A percentile compares a stretch with the other conserved stretches of the same genome.
Conservation (phyloP, 2,797 vertebrate genomes). For the Pelodytes ibericus region DNA sequence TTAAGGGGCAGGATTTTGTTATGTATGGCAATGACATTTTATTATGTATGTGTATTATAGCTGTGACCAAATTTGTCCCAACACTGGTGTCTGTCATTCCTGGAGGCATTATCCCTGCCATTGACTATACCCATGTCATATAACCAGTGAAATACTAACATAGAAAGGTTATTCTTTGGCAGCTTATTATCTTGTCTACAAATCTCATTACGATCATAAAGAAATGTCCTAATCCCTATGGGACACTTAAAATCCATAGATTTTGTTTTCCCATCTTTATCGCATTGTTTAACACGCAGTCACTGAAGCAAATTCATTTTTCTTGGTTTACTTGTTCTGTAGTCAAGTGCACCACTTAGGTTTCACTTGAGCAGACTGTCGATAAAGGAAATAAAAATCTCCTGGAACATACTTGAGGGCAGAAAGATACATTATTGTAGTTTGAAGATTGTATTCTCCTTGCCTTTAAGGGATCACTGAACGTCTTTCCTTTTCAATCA, state of each 20-base stretch:
- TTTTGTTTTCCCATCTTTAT: neutral
- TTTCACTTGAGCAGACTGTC: conserved; percentile 55
- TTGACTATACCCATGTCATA: too few species aligned
- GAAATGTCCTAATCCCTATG: neutral
- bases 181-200: too few species aligned
- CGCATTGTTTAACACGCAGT: conserved; percentile 6
- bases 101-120: too few species aligned
- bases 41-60: too few species aligned
- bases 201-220: too few species aligned
- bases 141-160: too few species aligned
- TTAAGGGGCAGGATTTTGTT: too few species aligned
- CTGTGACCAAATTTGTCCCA: too few species aligned
- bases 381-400: conserved; percentile 55
- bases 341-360: conserved; percentile 49
- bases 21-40: too few species aligned
- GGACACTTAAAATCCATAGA: neutral
- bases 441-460: conserved; percentile 45
- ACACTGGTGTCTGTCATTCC: too few species aligned
- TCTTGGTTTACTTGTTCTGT: conserved; percentile 40
- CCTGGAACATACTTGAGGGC: conserved; percentile 55
- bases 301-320: conserved; percentile 37
- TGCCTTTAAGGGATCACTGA: conserved; percentile 53
- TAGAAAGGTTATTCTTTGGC: too few species aligned
- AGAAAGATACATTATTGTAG: conserved; percentile 55
- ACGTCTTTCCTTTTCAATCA: conserved; percentile 53